phyloP scores from a whole-genome alignment of 1,140 invertebrate species.

The Melipona quadrifasciata region DNA sequence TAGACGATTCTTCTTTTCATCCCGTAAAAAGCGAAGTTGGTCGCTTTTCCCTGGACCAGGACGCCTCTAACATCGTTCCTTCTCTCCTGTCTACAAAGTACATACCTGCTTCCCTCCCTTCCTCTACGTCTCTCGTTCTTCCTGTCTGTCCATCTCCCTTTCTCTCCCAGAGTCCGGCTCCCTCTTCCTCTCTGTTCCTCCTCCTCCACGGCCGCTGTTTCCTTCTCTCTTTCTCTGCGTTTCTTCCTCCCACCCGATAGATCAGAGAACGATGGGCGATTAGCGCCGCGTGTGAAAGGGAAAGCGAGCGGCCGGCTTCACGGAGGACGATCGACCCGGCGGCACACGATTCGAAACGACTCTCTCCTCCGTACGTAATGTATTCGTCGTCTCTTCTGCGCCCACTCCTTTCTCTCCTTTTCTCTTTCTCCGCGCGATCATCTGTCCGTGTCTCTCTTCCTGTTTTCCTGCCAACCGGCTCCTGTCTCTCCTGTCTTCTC shows the following conservation, averaged over 20 bases:
- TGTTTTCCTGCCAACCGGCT: neutral
- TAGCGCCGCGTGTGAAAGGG: slow-evolving; percentile 80
- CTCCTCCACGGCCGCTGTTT: neutral
- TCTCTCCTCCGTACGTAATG: slow-evolving; percentile 72
- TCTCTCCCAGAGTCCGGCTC: slow-evolving; percentile 44
- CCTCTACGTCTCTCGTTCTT: slow-evolving; percentile 51
- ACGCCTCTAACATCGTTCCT: slow-evolving; percentile 25
- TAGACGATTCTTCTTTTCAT: slow-evolving; percentile 29
- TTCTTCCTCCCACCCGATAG: slow-evolving; percentile 68
- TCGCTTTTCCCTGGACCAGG: slow-evolving; percentile 28
- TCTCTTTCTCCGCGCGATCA: slow-evolving; percentile 41
- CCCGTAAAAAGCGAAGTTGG: neutral
- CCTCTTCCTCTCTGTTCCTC: slow-evolving; percentile 34
- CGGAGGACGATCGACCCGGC: slow-evolving; percentile 78
- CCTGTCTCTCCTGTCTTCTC: neutral
- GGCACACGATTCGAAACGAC: slow-evolving; percentile 73
- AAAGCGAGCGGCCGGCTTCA: slow-evolving; percentile 78
- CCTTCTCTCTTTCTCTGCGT: slow-evolving; percentile 22
- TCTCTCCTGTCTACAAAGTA: slow-evolving; percentile 45
- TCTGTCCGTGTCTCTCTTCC: slow-evolving; percentile 37
- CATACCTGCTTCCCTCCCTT: slow-evolving; percentile 49
- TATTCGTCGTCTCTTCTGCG: slow-evolving; percentile 57
- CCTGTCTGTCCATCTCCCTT: slow-evolving; percentile 47
- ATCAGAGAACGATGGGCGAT: slow-evolving; percentile 79
- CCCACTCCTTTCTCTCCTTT: slow-evolving; percentile 56